phyloP scores from a whole-genome alignment of 2,113 vertebrate genomes.

The Ariopsis seemanni region DNA sequence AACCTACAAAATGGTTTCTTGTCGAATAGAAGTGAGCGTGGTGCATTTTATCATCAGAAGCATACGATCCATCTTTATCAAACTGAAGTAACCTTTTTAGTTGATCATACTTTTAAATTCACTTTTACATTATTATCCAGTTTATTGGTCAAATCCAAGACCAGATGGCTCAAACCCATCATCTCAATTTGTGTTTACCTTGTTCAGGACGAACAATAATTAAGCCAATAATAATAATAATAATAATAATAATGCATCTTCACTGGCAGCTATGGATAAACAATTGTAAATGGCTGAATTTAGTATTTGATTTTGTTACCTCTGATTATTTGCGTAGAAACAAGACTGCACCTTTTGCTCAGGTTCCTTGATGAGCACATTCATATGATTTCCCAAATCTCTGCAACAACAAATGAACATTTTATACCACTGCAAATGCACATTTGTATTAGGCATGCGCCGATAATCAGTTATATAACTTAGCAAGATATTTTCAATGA shows the following conservation, averaged over 20 bases:
- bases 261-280: slow-evolving; percentile 24
- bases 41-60: neutral
- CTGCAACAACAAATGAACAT: slow-evolving; percentile 55
- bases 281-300: neutral
- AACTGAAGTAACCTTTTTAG: neutral
- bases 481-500: no score
- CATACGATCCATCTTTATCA: neutral
- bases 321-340: slow-evolving; percentile 13
- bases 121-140: neutral
- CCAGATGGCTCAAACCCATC: neutral
- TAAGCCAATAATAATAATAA: neutral
- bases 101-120: neutral
- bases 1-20: neutral
- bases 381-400: slow-evolving; percentile 29
- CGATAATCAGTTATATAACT: neutral
- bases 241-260: slow-evolving; percentile 6
- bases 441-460: slow-evolving; percentile 25
- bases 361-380: slow-evolving; percentile 21
- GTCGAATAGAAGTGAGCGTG: neutral
- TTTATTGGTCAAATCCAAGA: neutral
- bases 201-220: slow-evolving; percentile 11
- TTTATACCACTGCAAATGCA: neutral
- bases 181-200: neutral
- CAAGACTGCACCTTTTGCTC: neutral
- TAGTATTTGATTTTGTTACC: neutral